Base-by-base conservation (phyloP, 2,888 invertebrate species). In the Apotomis turbidana region DNA sequence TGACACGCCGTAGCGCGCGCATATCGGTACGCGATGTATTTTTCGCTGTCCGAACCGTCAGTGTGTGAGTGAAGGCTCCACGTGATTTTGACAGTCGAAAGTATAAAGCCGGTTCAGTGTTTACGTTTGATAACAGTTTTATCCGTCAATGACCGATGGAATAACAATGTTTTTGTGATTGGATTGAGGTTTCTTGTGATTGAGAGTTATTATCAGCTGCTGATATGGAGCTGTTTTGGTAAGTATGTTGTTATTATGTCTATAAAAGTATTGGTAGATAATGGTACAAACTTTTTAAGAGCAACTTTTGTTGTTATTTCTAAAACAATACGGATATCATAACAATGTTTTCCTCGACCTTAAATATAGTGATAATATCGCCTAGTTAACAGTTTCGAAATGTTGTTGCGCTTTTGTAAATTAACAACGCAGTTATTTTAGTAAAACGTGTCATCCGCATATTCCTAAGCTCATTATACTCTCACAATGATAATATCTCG, bases 21-120 rank as follows among this genome's bases (percentile, higher is more conserved):
- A 6, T 41, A 5, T 80, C 82, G 82, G 77, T 74, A 80, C 85
- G 81, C 84, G 90, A 90, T 85, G 85, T 87, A 84, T 84, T 82
- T 85, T 85, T 82, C 85, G 85, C 84, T 77, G 81, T 82, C 78
- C 78, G 78, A 83, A 81, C 85, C 82, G 81, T 81, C 85, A 82
- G 80, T 80, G 85, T 83, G 86, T 85, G 87, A 85, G 88, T 87
- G 84, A 84, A 82, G 80, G 75, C 68, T 78, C 88, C 93, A 92
- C 90, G 92, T 92, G 92, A 88, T 88, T 91, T 90, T 92, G 93
- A 93, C 93, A 91, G 87, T 84, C 81, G 80, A 79, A 78, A 76
- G 78, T 77, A 82, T 84, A 85, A 85, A 85, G 88, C 88, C 88
- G 89, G 73, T 59, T 36, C 44, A 68, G 44, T 68, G 71, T 72